These are phyloP conservation scores for Gallinago nigripennis DNA, from an alignment of 2,797 vertebrate genomes.

Conservation along the genomic window DNA sequence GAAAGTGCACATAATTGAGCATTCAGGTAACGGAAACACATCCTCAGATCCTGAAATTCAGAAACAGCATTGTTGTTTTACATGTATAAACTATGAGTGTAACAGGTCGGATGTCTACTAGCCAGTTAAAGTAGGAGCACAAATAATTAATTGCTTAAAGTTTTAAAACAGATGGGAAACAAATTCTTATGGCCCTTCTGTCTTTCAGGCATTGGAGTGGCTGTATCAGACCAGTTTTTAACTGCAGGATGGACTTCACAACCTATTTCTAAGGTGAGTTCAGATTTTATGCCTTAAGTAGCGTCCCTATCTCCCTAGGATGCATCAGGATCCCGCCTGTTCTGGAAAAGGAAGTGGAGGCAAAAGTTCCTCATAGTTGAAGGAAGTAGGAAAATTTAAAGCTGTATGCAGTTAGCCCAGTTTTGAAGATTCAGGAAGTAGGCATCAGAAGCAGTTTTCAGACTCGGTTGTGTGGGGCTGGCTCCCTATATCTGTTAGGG, in stretches of 20 bases:
- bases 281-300: background rate
- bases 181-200: background rate
- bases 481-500: background rate
- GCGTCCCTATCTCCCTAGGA: background rate
- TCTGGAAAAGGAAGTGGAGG: slow-evolving; percentile 1
- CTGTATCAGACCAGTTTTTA: background rate
- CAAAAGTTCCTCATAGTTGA: background rate
- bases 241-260: background rate
- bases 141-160: background rate
- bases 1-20: background rate
- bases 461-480: background rate
- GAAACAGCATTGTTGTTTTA: background rate
- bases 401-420: background rate
- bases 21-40: background rate
- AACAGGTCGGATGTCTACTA: background rate
- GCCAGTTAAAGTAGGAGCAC: background rate
- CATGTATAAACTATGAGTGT: background rate
- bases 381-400: slow-evolving; percentile 14
- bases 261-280: background rate
- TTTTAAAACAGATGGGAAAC: background rate
- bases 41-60: background rate
- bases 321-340: background rate
- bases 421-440: background rate
- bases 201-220: background rate
- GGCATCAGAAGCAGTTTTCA: background rate